Percentiles rank a stretch among this genome's conserved stretches.
phyloP scores from a whole-genome alignment of 2,888 invertebrate species.

The Hemicrepidius hirtus region DNA sequence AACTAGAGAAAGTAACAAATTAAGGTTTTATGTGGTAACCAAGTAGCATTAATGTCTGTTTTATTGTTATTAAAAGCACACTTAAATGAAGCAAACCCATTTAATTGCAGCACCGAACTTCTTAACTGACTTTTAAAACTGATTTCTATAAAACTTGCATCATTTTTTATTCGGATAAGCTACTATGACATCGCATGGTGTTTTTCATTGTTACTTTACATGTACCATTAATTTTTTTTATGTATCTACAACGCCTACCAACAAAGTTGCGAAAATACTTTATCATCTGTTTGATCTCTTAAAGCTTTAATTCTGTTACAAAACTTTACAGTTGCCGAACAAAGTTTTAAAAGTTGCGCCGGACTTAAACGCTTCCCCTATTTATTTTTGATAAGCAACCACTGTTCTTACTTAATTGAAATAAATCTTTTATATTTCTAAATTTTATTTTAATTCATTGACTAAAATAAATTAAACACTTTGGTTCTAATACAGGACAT shows the following conservation, averaged over 20 bases:
- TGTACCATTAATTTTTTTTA: background rate
- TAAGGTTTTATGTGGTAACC: background rate
- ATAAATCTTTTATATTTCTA: too few relatives aligned
- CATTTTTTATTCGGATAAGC: background rate
- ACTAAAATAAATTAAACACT: too few relatives aligned
- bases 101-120: constrained; percentile 4
- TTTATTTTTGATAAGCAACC: constrained; percentile 9
- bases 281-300: constrained; percentile 12
- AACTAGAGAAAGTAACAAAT: background rate
- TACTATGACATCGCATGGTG: background rate
- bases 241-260: background rate
- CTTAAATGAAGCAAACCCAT: constrained; percentile 9
- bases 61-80: constrained; percentile 14
- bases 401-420: background rate
- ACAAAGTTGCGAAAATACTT: constrained; percentile 1
- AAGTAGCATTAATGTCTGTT: constrained; percentile 1
- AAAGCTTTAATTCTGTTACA: constrained; percentile 5
- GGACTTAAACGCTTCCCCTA: background rate
- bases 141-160: background rate
- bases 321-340: background rate
- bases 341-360: constrained; percentile 3
- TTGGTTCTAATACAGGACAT: too few relatives aligned
- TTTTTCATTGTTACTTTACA: constrained; percentile 3
- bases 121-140: background rate
- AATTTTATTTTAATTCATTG: too few relatives aligned